These are phyloP conservation scores for Tribolium madens DNA, from an alignment of 1,140 invertebrate species.

Conservation along the genomic window DNA sequence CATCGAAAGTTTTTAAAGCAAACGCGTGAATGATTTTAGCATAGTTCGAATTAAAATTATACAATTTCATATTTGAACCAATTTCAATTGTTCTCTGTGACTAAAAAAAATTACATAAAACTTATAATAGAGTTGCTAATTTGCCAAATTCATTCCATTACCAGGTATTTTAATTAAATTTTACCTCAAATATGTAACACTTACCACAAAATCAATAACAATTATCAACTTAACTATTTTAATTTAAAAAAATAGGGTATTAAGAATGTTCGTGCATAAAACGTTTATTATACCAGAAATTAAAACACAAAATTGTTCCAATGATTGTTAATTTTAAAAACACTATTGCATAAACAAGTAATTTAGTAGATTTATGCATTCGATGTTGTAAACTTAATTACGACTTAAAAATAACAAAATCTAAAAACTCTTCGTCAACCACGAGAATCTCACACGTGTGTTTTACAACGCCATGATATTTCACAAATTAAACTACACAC, in stretches of 20 bases:
- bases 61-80: not conserved
- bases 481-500: not conserved
- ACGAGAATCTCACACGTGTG: not conserved
- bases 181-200: no score
- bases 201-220: no score
- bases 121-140: no score
- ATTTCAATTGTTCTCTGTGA: no score
- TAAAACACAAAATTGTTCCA: not conserved
- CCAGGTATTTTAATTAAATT: no score
- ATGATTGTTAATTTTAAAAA: not conserved
- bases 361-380: not conserved
- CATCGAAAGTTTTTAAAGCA: not conserved
- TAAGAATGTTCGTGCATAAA: no score
- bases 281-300: not conserved
- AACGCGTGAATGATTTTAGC: not conserved
- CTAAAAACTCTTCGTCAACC: not conserved
- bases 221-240: no score
- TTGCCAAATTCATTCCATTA: no score
- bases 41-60: not conserved
- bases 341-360: not conserved
- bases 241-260: no score
- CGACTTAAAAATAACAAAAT: not conserved
- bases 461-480: not conserved
- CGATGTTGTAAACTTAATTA: not conserved
- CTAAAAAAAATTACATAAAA: no score